Conservation (phyloP, 2,113 vertebrate species). For the Hemichromis elongatus region DNA sequence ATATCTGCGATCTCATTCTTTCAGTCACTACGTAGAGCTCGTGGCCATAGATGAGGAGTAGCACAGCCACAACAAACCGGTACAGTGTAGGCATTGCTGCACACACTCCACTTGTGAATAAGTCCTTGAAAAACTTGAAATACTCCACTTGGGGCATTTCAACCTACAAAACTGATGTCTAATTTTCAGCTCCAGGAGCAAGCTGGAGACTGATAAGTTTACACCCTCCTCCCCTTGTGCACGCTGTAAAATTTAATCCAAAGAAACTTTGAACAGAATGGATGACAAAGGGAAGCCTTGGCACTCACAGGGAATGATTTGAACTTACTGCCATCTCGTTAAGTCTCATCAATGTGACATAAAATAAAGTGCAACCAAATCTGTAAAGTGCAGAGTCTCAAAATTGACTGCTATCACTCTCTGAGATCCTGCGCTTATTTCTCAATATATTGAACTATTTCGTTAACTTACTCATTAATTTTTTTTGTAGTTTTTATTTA, state of each 20-base stretch:
- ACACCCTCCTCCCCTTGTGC: background rate
- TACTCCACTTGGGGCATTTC: background rate
- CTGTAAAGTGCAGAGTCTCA: background rate
- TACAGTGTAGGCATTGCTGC: background rate
- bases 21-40: background rate
- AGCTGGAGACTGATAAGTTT: background rate
- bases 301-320: background rate
- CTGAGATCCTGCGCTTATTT: background rate
- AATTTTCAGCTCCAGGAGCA: background rate
- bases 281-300: background rate
- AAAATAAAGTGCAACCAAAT: background rate
- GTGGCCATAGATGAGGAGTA: background rate
- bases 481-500: background rate
- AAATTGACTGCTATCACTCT: background rate
- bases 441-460: background rate
- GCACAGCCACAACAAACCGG: background rate
- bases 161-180: background rate
- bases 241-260: background rate
- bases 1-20: background rate
- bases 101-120: background rate
- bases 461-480: rapidly evolving
- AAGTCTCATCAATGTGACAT: background rate
- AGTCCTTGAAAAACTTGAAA: background rate
- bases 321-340: rapidly evolving
- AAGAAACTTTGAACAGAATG: background rate